Conservation (phyloP, 2,113 vertebrate genomes). For the Spermophilus dauricus region DNA sequence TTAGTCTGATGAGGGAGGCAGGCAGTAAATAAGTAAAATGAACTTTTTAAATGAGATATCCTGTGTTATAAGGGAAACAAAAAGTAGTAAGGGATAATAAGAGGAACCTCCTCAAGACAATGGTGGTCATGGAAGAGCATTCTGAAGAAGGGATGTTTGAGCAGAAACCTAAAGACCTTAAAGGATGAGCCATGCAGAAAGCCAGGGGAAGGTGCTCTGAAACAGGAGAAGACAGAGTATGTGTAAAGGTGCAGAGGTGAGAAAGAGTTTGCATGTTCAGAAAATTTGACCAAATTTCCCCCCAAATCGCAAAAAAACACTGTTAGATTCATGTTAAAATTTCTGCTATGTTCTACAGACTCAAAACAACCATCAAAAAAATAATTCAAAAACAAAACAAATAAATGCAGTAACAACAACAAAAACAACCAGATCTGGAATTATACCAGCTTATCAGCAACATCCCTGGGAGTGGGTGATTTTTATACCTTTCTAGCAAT, state of each 20-base stretch:
- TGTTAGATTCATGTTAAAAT: background rate
- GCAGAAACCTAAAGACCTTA: background rate
- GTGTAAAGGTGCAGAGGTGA: background rate
- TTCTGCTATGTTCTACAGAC: background rate
- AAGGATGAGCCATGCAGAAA: background rate
- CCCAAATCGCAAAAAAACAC: constrained; percentile 6
- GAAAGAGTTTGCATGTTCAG: background rate
- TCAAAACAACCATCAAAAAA: constrained; percentile 53
- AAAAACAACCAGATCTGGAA: background rate
- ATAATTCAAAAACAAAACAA: background rate
- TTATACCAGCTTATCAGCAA: background rate
- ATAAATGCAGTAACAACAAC: background rate
- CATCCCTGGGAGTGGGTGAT: background rate
- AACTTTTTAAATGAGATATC: background rate
- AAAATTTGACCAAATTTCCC: background rate
- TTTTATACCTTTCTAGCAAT: background rate
- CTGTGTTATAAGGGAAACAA: background rate
- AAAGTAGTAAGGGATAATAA: background rate
- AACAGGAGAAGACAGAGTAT: background rate
- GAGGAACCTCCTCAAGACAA: background rate
- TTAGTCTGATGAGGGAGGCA: constrained; percentile 1
- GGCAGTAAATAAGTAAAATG: background rate
- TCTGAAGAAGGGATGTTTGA: background rate
- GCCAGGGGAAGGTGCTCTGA: background rate
- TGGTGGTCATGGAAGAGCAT: background rate